Evolutionary conservation across 2,113 vertebrate genomes (phyloP).

Genomic region (Potamarius usumacintae): DNA sequence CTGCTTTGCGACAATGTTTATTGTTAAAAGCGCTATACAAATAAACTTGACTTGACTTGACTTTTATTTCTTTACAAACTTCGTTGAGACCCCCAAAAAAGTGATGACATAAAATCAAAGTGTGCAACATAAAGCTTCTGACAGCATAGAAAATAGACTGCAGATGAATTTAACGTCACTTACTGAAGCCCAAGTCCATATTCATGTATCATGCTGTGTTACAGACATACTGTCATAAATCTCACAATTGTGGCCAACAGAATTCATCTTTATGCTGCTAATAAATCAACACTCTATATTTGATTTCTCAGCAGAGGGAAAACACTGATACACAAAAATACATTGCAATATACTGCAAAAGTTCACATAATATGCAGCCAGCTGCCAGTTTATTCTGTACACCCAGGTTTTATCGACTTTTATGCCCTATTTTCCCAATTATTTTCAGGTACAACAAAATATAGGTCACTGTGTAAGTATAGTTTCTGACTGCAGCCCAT

Average conservation of each 20-base stretch:
- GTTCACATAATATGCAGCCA: neutral
- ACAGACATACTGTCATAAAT: neutral
- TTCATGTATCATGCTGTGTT: neutral
- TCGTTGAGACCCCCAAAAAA: neutral
- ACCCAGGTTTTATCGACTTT: neutral
- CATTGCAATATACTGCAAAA: neutral
- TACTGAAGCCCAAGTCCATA: neutral
- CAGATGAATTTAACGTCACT: neutral
- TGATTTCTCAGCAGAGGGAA: neutral
- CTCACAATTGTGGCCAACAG: neutral
- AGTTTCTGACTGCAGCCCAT: conserved; percentile 7
- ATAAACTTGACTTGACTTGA: no score
- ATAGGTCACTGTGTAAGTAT: neutral
- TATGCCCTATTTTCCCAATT: neutral
- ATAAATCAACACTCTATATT: neutral
- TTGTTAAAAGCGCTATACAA: no score
- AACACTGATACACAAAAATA: neutral
- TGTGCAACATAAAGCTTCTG: neutral
- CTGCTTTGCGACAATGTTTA: no score
- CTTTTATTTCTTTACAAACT: neutral
- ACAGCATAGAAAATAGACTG: neutral
- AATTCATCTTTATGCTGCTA: neutral
- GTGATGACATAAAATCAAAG: neutral
- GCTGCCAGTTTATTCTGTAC: neutral
- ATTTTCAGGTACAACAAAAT: neutral